Percentiles rank a stretch among this genome's conserved stretches.
Evolutionary conservation across 2,797 vertebrate genomes (phyloP).

Genomic region (Hoplostethus atlanticus): DNA sequence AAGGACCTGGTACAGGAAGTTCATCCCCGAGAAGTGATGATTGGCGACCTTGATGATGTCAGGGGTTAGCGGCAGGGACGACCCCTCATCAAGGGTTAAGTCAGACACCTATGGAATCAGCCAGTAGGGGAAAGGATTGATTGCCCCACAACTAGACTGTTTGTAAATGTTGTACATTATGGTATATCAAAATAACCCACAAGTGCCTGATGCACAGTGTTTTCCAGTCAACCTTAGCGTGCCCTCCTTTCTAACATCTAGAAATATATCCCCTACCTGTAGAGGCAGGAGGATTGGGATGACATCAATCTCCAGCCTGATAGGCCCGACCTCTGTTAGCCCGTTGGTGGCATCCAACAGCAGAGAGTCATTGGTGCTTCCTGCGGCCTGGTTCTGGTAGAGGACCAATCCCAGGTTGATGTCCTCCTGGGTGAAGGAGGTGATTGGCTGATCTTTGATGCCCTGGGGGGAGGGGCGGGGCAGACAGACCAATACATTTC

Average conservation of each 20-base stretch:
- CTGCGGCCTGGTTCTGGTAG: constrained; percentile 84
- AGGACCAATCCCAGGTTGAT: constrained; percentile 84
- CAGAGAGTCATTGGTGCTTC: constrained; percentile 81
- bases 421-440: constrained; percentile 89
- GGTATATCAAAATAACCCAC: too few species aligned
- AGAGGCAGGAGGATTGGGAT: constrained; percentile 87
- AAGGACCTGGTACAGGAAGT: constrained; percentile 88
- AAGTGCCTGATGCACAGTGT: too few species aligned
- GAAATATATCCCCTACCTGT: constrained; percentile 64
- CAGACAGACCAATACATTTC: background rate
- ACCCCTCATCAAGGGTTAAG: constrained; percentile 90
- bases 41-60: constrained; percentile 85
- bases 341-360: constrained; percentile 87
- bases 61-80: constrained; percentile 81
- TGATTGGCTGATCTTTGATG: constrained; percentile 52
- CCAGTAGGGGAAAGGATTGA: background rate
- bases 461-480: constrained; percentile 34
- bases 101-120: constrained; percentile 78
- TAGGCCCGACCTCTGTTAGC: constrained; percentile 77
- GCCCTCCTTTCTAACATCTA: too few species aligned
- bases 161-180: too few species aligned
- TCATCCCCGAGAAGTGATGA: constrained; percentile 86
- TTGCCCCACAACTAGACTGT: too few species aligned
- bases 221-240: too few species aligned
- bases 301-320: constrained; percentile 86